phyloP scores from a whole-genome alignment of 1,140 invertebrate genomes.

The Zophobas morio region DNA sequence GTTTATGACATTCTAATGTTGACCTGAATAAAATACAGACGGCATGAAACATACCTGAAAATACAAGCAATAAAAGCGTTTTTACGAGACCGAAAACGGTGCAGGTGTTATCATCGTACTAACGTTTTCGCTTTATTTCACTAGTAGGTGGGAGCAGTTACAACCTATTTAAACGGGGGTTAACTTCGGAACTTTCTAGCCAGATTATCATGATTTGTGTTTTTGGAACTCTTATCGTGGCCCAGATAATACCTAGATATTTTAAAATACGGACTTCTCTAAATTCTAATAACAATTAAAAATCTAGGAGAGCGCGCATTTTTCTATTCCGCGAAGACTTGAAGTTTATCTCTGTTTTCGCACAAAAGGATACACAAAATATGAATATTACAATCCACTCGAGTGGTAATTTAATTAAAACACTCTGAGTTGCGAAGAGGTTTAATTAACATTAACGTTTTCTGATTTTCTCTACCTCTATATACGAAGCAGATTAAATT shows the following conservation, averaged over 20 bases:
- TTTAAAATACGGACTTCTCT: slow-evolving; percentile 39
- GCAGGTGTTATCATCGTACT: slow-evolving; percentile 37
- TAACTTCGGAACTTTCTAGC: slow-evolving; percentile 40
- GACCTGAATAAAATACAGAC: slow-evolving; percentile 33
- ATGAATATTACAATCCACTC: neutral
- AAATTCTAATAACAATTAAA: slow-evolving; percentile 32
- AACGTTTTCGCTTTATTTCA: slow-evolving; percentile 40
- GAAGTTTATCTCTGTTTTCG: neutral
- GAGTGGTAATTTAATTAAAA: slow-evolving; percentile 8
- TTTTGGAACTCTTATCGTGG: slow-evolving; percentile 35
- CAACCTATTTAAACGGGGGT: slow-evolving; percentile 36
- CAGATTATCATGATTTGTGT: slow-evolving; percentile 42
- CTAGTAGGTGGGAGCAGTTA: slow-evolving; percentile 38
- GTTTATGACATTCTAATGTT: slow-evolving; percentile 37
- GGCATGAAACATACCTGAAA: slow-evolving; percentile 36
- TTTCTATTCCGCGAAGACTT: slow-evolving; percentile 10
- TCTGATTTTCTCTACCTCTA: slow-evolving; percentile 19
- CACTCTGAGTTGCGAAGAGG: slow-evolving; percentile 11
- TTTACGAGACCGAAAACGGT: slow-evolving; percentile 39
- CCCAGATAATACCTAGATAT: slow-evolving; percentile 30
- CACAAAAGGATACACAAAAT: neutral
- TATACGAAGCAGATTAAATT: slow-evolving; percentile 14
- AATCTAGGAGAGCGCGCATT: slow-evolving; percentile 12
- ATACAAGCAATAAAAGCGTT: slow-evolving; percentile 37
- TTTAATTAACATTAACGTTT: slow-evolving; percentile 36